phyloP scores from a whole-genome alignment of 2,113 vertebrate genomes.

The Catharus fuscescens region DNA sequence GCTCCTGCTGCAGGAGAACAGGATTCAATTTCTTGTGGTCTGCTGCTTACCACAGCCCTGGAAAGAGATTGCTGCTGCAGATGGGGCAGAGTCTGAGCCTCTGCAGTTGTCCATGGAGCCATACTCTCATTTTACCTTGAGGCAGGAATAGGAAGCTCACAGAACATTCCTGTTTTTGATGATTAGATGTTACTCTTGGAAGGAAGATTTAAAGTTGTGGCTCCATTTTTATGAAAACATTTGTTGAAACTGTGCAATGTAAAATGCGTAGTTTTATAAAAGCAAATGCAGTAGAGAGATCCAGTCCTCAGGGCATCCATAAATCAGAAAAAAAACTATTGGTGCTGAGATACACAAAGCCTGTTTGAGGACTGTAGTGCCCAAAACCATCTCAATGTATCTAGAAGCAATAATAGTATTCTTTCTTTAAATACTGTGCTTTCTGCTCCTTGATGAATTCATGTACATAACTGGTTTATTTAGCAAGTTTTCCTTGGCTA shows the following conservation, averaged over 20 bases:
- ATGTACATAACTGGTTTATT: neutral
- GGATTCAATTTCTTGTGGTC: constrained; percentile 8
- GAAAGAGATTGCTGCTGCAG: constrained; percentile 2
- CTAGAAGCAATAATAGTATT: neutral
- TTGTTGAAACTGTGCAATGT: neutral
- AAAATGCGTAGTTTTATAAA: neutral
- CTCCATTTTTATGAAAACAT: neutral
- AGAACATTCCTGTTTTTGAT: neutral
- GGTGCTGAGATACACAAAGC: neutral
- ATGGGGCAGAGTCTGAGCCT: neutral
- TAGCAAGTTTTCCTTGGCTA: neutral
- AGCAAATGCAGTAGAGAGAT: neutral
- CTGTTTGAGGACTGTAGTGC: neutral
- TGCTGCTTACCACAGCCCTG: neutral
- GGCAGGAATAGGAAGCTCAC: neutral
- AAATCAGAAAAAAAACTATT: neutral
- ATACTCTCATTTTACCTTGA: neutral
- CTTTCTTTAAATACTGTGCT: neutral
- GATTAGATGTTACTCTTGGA: constrained; percentile 39
- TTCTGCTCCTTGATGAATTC: neutral
- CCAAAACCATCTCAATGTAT: neutral
- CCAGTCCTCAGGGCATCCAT: neutral
- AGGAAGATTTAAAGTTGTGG: neutral
- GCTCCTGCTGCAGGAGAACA: neutral
- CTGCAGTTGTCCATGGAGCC: neutral